phyloP scores from a whole-genome alignment of 2,797 vertebrate species.

The Rhinichthys osculus region DNA sequence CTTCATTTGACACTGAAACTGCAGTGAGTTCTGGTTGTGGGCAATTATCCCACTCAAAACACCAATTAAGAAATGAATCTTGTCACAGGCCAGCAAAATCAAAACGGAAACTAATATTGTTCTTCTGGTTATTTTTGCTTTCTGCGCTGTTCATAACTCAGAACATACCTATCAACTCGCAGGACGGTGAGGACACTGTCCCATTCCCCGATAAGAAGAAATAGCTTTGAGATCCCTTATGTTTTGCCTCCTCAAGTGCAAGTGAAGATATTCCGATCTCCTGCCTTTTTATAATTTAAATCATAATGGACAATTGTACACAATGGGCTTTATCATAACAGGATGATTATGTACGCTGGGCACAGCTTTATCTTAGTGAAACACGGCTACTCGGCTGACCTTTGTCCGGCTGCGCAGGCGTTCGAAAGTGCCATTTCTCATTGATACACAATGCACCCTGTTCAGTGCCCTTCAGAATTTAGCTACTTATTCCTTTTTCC shows the following conservation, averaged over 20 bases:
- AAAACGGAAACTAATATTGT: neutral
- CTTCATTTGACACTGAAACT: slow-evolving; percentile 25
- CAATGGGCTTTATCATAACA: slow-evolving; percentile 56
- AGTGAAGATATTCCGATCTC: slow-evolving; percentile 57
- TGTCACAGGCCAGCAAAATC: neutral
- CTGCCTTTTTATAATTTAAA: slow-evolving; percentile 54
- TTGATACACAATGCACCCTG: slow-evolving; percentile 41
- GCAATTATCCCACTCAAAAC: slow-evolving; percentile 39
- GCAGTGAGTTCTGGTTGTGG: slow-evolving; percentile 27
- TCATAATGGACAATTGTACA: slow-evolving; percentile 52
- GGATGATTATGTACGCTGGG: slow-evolving; percentile 46
- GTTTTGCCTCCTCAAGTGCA: slow-evolving; percentile 37
- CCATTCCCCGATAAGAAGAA: slow-evolving; percentile 48
- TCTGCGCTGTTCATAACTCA: neutral
- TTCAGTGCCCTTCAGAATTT: slow-evolving; percentile 44
- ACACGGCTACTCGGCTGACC: slow-evolving; percentile 45
- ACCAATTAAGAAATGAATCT: slow-evolving; percentile 35
- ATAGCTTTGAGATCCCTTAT: slow-evolving; percentile 51
- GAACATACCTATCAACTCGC: neutral
- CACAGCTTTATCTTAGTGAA: slow-evolving; percentile 50
- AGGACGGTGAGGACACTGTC: slow-evolving; percentile 45
- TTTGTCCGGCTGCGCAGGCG: slow-evolving; percentile 26
- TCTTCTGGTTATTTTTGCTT: slow-evolving; percentile 8
- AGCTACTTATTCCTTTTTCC: too few relatives aligned
- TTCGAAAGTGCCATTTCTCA: slow-evolving; percentile 34